Percentiles rank a stretch among this genome's conserved stretches.
Conservation (phyloP, 35 echinoderm and acorn worm genomes). For the Heliocidaris tuberculata region DNA sequence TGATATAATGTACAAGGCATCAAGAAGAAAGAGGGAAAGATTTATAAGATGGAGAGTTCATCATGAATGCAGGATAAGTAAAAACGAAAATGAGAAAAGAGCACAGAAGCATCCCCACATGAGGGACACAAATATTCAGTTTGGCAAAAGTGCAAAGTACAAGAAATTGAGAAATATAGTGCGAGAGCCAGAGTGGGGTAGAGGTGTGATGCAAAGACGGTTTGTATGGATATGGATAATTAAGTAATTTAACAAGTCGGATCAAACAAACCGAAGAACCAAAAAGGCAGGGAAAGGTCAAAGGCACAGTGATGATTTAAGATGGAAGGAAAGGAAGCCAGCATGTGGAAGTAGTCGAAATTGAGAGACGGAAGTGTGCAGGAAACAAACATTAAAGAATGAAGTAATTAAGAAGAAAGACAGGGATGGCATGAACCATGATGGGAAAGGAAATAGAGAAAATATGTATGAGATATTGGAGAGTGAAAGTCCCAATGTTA, state of each 20-base stretch:
- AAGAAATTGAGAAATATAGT: background rate
- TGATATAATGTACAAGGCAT: background rate
- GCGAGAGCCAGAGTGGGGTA: background rate
- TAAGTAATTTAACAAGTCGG: background rate
- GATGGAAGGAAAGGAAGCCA: background rate
- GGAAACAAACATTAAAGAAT: background rate
- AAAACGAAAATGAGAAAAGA: background rate
- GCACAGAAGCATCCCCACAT: background rate
- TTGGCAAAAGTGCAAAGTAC: background rate
- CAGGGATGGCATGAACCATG: background rate
- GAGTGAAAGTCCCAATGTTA: background rate
- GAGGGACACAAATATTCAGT: background rate
- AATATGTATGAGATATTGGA: background rate
- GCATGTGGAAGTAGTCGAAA: slow-evolving; percentile 23
- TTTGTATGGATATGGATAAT: background rate
- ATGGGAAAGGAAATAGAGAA: background rate
- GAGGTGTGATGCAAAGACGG: slow-evolving; percentile 10
- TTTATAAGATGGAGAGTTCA: background rate
- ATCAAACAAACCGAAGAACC: background rate
- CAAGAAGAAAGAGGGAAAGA: background rate
- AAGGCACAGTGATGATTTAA: background rate
- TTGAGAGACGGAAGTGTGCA: background rate
- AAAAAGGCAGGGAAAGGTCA: background rate
- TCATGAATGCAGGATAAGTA: background rate
- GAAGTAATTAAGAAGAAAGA: background rate